phyloP scores from a whole-genome alignment of 2,797 vertebrate genomes.

The Champsocephalus esox region DNA sequence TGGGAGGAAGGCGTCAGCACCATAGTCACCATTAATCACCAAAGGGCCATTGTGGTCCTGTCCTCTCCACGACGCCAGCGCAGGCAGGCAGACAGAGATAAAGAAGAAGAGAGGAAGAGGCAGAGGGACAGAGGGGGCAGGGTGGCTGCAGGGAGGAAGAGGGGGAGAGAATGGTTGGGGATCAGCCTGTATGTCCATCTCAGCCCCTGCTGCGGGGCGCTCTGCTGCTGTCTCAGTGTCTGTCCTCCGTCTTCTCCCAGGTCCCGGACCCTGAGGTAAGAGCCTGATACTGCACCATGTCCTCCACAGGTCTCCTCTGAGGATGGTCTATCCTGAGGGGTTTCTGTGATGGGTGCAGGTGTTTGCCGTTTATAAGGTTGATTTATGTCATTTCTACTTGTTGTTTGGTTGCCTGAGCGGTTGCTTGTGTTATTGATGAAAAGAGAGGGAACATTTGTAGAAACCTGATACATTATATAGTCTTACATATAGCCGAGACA shows the following conservation, averaged over 20 bases:
- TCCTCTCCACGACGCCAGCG: conserved; percentile 62
- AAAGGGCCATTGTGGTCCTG: conserved; percentile 77
- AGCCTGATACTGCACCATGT: conserved; percentile 41
- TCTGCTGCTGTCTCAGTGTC: conserved; percentile 81
- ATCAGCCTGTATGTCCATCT: conserved; percentile 71
- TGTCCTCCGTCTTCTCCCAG: conserved; percentile 82
- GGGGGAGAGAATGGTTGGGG: conserved; percentile 78
- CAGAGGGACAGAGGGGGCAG: conserved; percentile 63
- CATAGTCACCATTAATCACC: conserved; percentile 78
- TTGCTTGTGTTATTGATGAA: conserved; percentile 21
- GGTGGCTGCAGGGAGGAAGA: conserved; percentile 68
- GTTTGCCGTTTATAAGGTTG: conserved; percentile 25
- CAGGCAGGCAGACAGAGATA: conserved; percentile 50
- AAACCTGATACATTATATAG: conserved; percentile 38
- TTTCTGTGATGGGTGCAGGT: conserved; percentile 33
- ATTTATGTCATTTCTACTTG: conserved; percentile 30
- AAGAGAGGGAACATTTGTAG: conserved; percentile 7
- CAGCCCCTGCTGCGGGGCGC: conserved; percentile 70
- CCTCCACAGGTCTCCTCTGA: conserved; percentile 53
- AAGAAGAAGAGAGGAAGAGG: conserved; percentile 53
- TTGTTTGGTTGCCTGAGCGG: conserved; percentile 24
- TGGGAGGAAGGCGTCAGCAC: conserved; percentile 60
- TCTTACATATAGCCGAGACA: conserved; percentile 3
- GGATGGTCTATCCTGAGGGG: conserved; percentile 18
- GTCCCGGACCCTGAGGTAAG: conserved; percentile 88